These are phyloP conservation scores for Lerista edwardsae DNA, from an alignment of 2,797 vertebrate species.

Conservation along the genomic window DNA sequence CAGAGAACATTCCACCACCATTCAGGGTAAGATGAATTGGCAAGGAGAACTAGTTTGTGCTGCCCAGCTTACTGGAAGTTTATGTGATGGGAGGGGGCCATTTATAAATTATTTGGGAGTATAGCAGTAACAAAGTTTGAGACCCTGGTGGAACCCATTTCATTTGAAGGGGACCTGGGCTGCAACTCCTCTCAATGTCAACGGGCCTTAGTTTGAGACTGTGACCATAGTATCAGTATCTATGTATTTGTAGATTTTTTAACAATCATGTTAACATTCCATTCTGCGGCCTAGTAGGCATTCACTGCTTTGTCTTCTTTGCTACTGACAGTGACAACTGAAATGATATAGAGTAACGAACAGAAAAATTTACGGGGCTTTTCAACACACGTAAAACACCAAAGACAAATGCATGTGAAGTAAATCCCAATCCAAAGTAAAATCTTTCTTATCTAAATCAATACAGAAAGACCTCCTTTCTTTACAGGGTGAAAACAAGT, in stretches of 20 bases:
- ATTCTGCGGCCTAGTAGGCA: slow-evolving; percentile 37
- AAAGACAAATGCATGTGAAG: slow-evolving; percentile 44
- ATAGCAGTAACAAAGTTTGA: no score
- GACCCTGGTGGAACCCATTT: background rate
- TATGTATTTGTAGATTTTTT: no score
- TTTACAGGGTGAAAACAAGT: background rate
- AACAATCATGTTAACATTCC: slow-evolving; percentile 11
- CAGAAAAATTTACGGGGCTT: slow-evolving; percentile 60
- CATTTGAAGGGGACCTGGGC: background rate
- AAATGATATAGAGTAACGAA: slow-evolving; percentile 66
- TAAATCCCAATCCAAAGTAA: slow-evolving; percentile 56
- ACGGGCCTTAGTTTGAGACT: background rate
- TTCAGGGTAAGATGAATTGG: no score
- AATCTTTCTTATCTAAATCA: slow-evolving; percentile 49
- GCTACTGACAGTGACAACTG: slow-evolving; percentile 53
- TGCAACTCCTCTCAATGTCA: background rate
- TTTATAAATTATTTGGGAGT: no score
- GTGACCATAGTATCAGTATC: background rate
- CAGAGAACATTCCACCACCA: no score
- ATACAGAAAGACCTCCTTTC: slow-evolving; percentile 38
- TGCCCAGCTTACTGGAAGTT: no score
- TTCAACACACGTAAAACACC: slow-evolving; percentile 59
- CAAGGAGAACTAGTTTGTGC: no score
- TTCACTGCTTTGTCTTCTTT: slow-evolving; percentile 39
- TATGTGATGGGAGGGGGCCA: no score